A percentile compares a stretch with the other conserved stretches of the same genome.
phyloP scores from a whole-genome alignment of 2,797 vertebrate species.

The Champsocephalus esox region DNA sequence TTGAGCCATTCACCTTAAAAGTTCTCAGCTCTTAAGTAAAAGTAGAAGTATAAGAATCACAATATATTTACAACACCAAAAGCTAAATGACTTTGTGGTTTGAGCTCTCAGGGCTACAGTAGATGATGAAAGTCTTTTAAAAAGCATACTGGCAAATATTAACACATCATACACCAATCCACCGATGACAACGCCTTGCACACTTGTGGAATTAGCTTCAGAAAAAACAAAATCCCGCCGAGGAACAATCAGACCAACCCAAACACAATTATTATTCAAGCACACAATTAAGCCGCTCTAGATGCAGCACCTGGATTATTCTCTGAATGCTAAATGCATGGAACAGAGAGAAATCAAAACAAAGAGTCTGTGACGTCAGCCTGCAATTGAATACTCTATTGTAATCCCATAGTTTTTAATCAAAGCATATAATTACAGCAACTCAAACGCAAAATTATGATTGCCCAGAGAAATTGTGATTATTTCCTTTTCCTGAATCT shows the following conservation, averaged over 20 bases:
- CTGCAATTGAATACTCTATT: constrained; percentile 74
- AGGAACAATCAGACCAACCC: constrained; percentile 66
- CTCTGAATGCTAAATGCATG: constrained; percentile 52
- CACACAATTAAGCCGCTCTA: constrained; percentile 72
- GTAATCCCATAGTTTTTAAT: constrained; percentile 81
- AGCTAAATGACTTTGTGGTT: not conserved
- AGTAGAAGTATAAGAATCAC: not conserved
- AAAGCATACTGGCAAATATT: not conserved
- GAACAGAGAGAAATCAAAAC: constrained; percentile 59
- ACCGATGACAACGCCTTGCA: constrained; percentile 16
- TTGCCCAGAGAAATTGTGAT: constrained; percentile 76
- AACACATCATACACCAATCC: constrained; percentile 5
- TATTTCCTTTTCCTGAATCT: constrained; percentile 56
- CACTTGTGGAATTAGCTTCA: constrained; percentile 24
- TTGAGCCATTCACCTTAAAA: constrained; percentile 10
- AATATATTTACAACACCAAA: not conserved
- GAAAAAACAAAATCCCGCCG: constrained; percentile 42
- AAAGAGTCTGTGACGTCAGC: constrained; percentile 62
- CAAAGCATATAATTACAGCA: constrained; percentile 81
- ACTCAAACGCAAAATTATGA: constrained; percentile 75
- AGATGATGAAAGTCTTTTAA: not conserved
- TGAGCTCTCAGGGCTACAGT: not conserved
- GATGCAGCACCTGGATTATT: constrained; percentile 74
- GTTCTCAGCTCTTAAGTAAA: constrained; percentile 2
- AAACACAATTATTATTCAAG: constrained; percentile 73